phyloP scores from a whole-genome alignment of 2,113 vertebrate species.

The Aplodontia rufa region DNA sequence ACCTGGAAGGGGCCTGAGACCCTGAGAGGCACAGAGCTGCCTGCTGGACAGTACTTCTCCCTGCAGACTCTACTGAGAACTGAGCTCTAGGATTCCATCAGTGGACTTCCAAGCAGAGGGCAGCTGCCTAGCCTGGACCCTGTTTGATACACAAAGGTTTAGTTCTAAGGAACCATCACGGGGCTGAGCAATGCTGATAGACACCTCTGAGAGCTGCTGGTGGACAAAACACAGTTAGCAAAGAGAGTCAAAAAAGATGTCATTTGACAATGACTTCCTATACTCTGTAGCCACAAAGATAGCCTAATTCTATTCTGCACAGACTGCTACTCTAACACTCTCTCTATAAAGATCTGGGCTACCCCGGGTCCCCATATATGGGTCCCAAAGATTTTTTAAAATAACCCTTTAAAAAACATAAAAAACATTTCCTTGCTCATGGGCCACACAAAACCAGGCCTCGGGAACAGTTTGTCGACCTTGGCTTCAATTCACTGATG shows the following conservation, averaged over 20 bases:
- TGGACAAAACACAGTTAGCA: neutral
- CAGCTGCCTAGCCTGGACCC: neutral
- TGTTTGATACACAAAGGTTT: neutral
- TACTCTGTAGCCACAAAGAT: neutral
- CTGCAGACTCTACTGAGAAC: neutral
- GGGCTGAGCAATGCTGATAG: neutral
- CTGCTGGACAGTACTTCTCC: accelerated
- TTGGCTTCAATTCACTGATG: neutral
- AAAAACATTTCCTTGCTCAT: neutral
- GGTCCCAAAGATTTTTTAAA: neutral
- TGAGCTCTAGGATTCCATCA: too few relatives aligned
- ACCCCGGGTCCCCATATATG: accelerated
- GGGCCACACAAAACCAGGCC: neutral
- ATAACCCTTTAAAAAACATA: neutral
- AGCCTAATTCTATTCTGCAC: neutral
- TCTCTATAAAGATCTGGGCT: neutral
- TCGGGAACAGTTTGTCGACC: neutral
- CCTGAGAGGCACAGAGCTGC: neutral
- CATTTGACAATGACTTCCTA: neutral
- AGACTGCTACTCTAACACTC: neutral
- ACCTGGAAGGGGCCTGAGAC: neutral
- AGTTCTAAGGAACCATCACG: neutral
- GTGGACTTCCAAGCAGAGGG: neutral
- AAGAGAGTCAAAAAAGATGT: neutral
- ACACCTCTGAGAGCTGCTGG: accelerated